Percentiles rank a stretch among this genome's conserved stretches.
These are phyloP conservation scores for Myotis myotis DNA, from an alignment of 2,797 vertebrate genomes.

Conservation along the genomic window DNA sequence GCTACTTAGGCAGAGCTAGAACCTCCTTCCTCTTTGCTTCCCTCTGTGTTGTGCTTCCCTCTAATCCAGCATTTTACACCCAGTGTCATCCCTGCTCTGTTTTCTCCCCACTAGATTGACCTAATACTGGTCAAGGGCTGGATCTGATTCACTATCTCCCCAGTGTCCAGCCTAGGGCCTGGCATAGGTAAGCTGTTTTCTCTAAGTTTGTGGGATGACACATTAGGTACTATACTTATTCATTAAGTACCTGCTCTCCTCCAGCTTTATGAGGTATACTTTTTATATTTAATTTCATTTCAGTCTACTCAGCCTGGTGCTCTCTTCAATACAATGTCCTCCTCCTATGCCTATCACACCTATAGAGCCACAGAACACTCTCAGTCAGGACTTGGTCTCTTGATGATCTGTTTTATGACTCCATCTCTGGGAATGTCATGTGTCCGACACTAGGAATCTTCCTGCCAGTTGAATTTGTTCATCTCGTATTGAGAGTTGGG, in stretches of 20 bases:
- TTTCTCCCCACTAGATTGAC: neutral
- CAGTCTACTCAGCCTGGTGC: neutral
- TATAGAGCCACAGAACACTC: neutral
- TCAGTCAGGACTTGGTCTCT: neutral
- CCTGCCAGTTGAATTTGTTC: slow-evolving; percentile 30
- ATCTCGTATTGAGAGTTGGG: neutral
- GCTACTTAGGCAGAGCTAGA: neutral
- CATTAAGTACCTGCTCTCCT: neutral
- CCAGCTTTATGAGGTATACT: neutral
- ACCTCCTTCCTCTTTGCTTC: neutral
- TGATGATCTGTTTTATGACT: neutral
- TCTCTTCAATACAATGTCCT: neutral
- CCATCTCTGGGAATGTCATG: neutral
- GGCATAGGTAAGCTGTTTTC: neutral
- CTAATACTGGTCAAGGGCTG: neutral
- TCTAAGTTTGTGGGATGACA: neutral
- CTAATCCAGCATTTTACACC: neutral
- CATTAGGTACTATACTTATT: neutral
- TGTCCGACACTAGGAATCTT: neutral
- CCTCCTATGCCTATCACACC: neutral
- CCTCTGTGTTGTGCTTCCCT: neutral
- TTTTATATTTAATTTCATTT: slow-evolving; percentile 24
- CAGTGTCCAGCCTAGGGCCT: neutral
- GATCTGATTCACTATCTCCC: neutral
- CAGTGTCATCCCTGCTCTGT: neutral